Evolutionary conservation across 2,888 invertebrate species (phyloP), one percentile per base, ranked within the genome.

Genomic region (Thymelicus sylvestris): DNA sequence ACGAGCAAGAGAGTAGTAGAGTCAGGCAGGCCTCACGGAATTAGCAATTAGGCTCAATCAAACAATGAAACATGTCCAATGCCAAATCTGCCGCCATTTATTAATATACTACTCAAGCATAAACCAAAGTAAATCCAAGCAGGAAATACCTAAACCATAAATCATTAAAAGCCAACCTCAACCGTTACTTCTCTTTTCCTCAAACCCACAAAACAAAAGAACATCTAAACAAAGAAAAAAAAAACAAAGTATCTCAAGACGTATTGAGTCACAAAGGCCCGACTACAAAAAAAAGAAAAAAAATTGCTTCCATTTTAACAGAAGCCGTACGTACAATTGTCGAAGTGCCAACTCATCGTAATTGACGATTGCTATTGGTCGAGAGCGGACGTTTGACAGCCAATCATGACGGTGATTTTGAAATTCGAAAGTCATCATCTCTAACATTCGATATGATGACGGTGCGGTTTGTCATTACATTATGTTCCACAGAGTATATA

Each of bases 291-390:
- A 85, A 83, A 83, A 82, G 79, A 78, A 84, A 89, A 83, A 90
- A 89, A 87, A 80, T 0, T 44, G 31, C 47, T 86, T 90, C 90
- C 89, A 91, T 90, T 90, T 92, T 91, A 88, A 90, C 93, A 88
- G 93, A 89, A 93, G 93, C 92, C 83, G 82, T 84, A 83, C 83
- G 82, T 84, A 83, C 90, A 90, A 91, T 92, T 90, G 90, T 90
- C 84, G 86, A 87, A 87, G 83, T 83, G 89, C 89, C 85, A 75
- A 86, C 92, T 93, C 93, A 93, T 89, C 86, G 87, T 83, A 86
- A 88, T 90, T 93, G 93, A 93, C 92, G 92, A 92, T 89, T 76
- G 79, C 88, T 84, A 93, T 93, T 93, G 93, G 93, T 88, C 81
- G 88, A 81, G 84, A 86, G 86, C 77, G 80, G 77, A 81, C 82